A percentile compares a stretch with the other conserved stretches of the same genome.
These are phyloP conservation scores for Lagocephalus sceleratus DNA, from an alignment of 2,797 vertebrate species.

Conservation along the genomic window DNA sequence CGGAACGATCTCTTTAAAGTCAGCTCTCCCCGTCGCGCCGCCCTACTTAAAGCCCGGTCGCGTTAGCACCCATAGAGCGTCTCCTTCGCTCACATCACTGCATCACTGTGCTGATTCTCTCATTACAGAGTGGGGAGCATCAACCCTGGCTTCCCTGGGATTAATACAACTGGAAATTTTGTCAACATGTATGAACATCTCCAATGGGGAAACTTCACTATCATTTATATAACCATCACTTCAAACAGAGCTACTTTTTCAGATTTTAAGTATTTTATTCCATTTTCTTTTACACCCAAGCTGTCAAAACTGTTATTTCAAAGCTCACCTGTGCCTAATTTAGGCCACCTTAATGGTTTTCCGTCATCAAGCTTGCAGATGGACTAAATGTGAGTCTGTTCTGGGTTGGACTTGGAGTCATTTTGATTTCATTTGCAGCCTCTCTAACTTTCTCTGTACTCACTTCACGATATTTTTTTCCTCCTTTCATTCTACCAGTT, in stretches of 20 bases:
- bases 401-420: slow-evolving; percentile 8
- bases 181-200: slow-evolving; percentile 72
- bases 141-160: slow-evolving; percentile 42
- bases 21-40: slow-evolving; percentile 54
- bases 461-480: slow-evolving; percentile 5
- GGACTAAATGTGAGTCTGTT: slow-evolving; percentile 26
- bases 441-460: slow-evolving; percentile 19
- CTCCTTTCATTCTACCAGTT: slow-evolving; percentile 18
- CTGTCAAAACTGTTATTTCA: slow-evolving; percentile 31
- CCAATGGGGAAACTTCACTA: slow-evolving; percentile 38
- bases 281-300: slow-evolving; percentile 20
- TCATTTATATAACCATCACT: slow-evolving; percentile 53
- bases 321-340: slow-evolving; percentile 31
- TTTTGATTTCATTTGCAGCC: slow-evolving; percentile 26
- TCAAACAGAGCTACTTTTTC: slow-evolving; percentile 31
- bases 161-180: slow-evolving; percentile 72
- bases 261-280: slow-evolving; percentile 1
- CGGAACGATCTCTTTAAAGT: slow-evolving; percentile 65
- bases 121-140: slow-evolving; percentile 53
- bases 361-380: slow-evolving; percentile 29
- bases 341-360: slow-evolving; percentile 19
- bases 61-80: slow-evolving; percentile 47
- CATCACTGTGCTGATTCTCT: slow-evolving; percentile 60
- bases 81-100: slow-evolving; percentile 48
- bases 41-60: slow-evolving; percentile 70